Conservation (phyloP, 30 jellyfish, hydroid and myxozoan species). For the Hydractinia symbiolongicarpus region DNA sequence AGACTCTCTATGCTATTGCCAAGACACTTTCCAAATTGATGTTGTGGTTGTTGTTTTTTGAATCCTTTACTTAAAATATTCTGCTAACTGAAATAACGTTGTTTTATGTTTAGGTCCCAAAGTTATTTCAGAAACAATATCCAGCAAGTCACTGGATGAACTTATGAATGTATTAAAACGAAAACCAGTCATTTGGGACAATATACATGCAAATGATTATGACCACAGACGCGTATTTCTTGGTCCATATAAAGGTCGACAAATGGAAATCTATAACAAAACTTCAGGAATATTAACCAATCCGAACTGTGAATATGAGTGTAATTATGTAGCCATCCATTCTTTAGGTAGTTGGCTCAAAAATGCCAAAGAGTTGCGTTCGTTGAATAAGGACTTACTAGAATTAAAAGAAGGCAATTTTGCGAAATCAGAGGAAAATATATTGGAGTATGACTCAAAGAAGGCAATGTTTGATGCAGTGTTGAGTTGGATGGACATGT, state of each 20-base stretch:
- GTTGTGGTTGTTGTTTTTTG: too few relatives aligned
- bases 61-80: too few relatives aligned
- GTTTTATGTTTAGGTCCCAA: constrained; percentile 57
- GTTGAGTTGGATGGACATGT: constrained; percentile 65
- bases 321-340: constrained; percentile 73
- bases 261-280: constrained; percentile 57
- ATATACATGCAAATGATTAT: constrained; percentile 97
- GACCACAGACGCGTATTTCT: constrained; percentile 93
- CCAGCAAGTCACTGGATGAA: constrained; percentile 55
- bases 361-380: constrained; percentile 30
- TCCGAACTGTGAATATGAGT: constrained; percentile 99
- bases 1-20: too few relatives aligned
- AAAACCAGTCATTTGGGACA: constrained; percentile 97
- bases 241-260: constrained; percentile 96
- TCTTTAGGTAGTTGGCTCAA: constrained; percentile 81
- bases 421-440: constrained; percentile 23
- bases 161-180: constrained; percentile 70
- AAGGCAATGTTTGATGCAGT: constrained; percentile 71
- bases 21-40: too few relatives aligned
- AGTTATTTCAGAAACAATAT: constrained; percentile 66
- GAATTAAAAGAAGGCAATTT: constrained; percentile 7
- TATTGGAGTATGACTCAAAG: constrained; percentile 62
- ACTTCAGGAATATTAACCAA: constrained; percentile 78
- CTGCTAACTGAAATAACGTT: neutral
- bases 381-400: constrained; percentile 7